A percentile compares a stretch with the other conserved stretches of the same genome.
Evolutionary conservation across 2,797 vertebrate genomes (phyloP).

Genomic region (Acanthis flammea): DNA sequence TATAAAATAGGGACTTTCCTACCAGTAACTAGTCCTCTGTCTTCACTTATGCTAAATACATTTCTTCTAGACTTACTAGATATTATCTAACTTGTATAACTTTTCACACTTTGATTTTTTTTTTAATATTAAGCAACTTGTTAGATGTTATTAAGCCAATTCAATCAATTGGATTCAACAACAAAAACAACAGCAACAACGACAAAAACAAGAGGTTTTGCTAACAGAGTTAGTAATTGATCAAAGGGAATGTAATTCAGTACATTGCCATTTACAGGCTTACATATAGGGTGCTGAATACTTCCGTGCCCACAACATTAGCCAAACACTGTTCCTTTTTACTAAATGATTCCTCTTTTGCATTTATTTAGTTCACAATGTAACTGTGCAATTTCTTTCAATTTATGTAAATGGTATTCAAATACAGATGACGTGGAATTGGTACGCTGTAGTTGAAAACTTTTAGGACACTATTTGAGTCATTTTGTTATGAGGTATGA

Average conservation of each 20-base stretch:
- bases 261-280: not conserved
- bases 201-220: not conserved
- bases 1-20: not conserved
- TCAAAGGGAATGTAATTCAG: not conserved
- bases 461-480: not conserved
- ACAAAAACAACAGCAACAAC: not conserved
- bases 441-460: not conserved
- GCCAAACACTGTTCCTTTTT: not conserved
- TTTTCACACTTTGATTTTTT: not conserved
- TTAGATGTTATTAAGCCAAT: not conserved
- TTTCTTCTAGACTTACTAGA: not conserved
- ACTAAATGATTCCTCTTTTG: not conserved
- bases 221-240: not conserved
- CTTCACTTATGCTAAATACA: not conserved
- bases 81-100: not conserved
- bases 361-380: not conserved
- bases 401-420: not conserved
- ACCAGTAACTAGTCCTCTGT: not conserved
- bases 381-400: not conserved
- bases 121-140: not conserved
- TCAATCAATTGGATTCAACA: not conserved
- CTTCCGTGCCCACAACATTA: not conserved
- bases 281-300: not conserved
- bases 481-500: not conserved
- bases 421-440: not conserved